Percentiles rank a stretch among this genome's conserved stretches.
These are phyloP conservation scores for Rhizomys pruinosus DNA, from an alignment of 2,113 vertebrate genomes.

Conservation along the genomic window DNA sequence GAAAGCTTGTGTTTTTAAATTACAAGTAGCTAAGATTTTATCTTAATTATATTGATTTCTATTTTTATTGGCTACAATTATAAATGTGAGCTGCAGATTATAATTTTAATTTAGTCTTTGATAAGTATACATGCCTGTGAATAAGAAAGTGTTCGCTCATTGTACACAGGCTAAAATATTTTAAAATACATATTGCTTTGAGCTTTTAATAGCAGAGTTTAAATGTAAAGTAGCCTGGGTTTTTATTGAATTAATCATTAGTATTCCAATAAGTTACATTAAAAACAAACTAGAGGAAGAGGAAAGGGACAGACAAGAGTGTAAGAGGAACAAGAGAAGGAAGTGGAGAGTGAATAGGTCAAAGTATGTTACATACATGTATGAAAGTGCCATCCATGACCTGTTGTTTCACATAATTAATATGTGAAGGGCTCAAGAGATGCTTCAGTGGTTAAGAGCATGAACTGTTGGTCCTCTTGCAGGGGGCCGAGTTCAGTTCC, in stretches of 20 bases:
- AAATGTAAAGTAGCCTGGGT: slow-evolving; percentile 18
- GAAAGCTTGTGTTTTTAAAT: slow-evolving; percentile 49
- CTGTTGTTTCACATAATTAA: background rate
- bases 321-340: too few species aligned
- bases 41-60: slow-evolving; percentile 33
- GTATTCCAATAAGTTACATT: slow-evolving; percentile 38
- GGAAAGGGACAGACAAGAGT: background rate
- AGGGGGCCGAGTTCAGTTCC: background rate
- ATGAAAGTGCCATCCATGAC: background rate
- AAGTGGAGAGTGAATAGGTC: background rate
- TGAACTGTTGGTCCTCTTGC: background rate
- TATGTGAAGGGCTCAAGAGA: background rate
- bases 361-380: background rate
- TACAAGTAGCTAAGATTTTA: slow-evolving; percentile 10
- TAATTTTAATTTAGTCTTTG: slow-evolving; percentile 36
- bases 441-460: too few species aligned
- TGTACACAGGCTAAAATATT: background rate
- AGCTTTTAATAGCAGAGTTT: slow-evolving; percentile 36
- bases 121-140: slow-evolving; percentile 21
- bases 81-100: slow-evolving; percentile 28
- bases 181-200: slow-evolving; percentile 35
- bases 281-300: slow-evolving; percentile 6
- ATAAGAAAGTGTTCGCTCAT: slow-evolving; percentile 22
- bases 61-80: slow-evolving; percentile 58
- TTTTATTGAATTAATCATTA: slow-evolving; percentile 36